These are phyloP conservation scores for Drosophila multiciliata DNA, from an alignment of 2,888 invertebrate genomes.

Conservation along the genomic window DNA sequence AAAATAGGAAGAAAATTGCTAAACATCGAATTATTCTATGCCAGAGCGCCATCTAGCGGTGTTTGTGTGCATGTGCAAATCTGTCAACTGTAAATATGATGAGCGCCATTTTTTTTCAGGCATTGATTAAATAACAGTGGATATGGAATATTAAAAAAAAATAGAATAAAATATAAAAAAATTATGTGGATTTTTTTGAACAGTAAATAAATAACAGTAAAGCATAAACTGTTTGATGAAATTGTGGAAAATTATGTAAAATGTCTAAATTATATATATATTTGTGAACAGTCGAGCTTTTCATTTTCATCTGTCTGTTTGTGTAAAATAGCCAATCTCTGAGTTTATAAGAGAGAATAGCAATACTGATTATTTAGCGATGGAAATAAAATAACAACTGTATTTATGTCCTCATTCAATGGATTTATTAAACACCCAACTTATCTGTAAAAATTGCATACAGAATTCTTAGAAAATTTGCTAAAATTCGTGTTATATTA, in stretches of 20 bases:
- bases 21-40: constrained; percentile 2
- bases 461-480: too few species aligned
- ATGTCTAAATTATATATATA: too few species aligned
- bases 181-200: neutral
- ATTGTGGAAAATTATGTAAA: neutral
- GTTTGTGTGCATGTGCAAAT: constrained; percentile 15
- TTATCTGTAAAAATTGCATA: too few species aligned
- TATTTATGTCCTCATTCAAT: too few species aligned
- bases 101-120: neutral
- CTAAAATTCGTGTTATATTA: too few species aligned
- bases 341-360: neutral
- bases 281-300: neutral
- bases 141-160: neutral
- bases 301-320: neutral
- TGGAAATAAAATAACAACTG: too few species aligned
- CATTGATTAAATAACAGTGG: constrained; percentile 34
- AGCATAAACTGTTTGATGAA: neutral
- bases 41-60: constrained; percentile 28
- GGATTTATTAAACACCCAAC: too few species aligned
- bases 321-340: neutral
- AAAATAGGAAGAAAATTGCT: neutral
- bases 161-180: neutral
- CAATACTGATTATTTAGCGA: neutral
- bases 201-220: neutral
- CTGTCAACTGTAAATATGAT: constrained; percentile 32